Base-by-base conservation (phyloP, 1,140 invertebrate species). In the Lasioglossum albipes region DNA sequence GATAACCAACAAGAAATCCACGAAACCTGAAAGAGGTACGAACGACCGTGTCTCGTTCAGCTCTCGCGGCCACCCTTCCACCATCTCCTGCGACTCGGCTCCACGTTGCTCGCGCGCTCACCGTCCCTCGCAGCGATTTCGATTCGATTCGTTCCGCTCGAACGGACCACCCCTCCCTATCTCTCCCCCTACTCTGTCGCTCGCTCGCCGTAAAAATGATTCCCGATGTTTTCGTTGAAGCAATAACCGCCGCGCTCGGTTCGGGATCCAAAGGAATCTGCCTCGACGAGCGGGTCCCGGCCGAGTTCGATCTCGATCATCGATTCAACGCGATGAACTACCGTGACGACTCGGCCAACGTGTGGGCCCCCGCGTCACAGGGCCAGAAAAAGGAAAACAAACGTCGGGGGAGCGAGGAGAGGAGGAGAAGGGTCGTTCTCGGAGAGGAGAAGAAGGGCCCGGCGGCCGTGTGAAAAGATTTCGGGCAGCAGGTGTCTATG, bases 401-500 rank as follows among this genome's bases (percentile, higher is more conserved):
- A 54, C 18, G 52, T 18, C 49, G 31, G 31, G 57, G 9, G n/a
- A n/a, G 20, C 2, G 54, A 7, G 54, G 1, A 9, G 9, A 5
- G 18, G 18, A 59, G n/a, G 7, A 6, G 31, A 20, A 57, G 12
- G 42, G 6, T 6, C 13, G 2, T 27, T 12, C 5, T 68, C 66
- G 66, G 7, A 18, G 68, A 70, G 49, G 83, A 54, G 61, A 81
- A 42, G 67, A 59, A 71, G 83, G 61, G 84, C 68, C n/a, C n/a
- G n/a, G n/a, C 83, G 75, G 68, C 75, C 75, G 73, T 81, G 83
- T 86, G 85, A 87, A 87, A 87, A 76, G 70, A 27, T 9, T 5
- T 80, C 82, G 81, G 81, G 82, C 82, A 87, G 87, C 87, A 89
- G 87, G 87, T 89, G 87, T 89, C 82, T 86, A 70, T 65, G 41